These are phyloP conservation scores for Nyctibius bracteatus DNA, from an alignment of 2,113 vertebrate genomes.

Conservation along the genomic window DNA sequence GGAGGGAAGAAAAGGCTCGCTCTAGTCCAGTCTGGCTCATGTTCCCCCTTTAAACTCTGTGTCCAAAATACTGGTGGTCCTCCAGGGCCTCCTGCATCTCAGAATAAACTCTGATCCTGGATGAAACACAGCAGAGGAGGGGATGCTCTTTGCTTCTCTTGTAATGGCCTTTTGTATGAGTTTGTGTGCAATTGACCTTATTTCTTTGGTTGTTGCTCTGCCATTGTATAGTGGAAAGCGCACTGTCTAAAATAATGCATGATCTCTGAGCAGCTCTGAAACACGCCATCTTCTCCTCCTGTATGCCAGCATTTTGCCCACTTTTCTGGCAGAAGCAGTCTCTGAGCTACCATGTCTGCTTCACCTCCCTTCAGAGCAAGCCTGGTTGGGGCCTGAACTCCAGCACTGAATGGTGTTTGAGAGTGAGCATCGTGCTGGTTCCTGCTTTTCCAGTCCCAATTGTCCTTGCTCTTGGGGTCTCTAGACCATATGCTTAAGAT, in stretches of 20 bases:
- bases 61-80: not conserved
- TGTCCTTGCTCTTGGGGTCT: not conserved
- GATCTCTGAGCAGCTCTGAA: not conserved
- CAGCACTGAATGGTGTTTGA: accelerated
- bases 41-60: not conserved
- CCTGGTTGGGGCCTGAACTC: not conserved
- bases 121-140: not conserved
- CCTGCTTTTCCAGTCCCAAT: not conserved
- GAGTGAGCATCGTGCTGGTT: accelerated
- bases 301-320: not conserved
- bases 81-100: not conserved
- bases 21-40: not conserved
- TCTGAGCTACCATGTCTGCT: not conserved
- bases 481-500: not conserved
- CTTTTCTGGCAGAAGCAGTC: not conserved
- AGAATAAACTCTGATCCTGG: not conserved
- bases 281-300: accelerated
- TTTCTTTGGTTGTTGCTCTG: not conserved
- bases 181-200: not conserved
- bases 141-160: not conserved
- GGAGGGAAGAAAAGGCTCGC: not conserved
- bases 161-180: not conserved
- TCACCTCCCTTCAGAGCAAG: not conserved
- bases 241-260: accelerated
- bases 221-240: not conserved